These are phyloP conservation scores for Bos indicus DNA, from an alignment of 2,113 vertebrate species.

Conservation along the genomic window DNA sequence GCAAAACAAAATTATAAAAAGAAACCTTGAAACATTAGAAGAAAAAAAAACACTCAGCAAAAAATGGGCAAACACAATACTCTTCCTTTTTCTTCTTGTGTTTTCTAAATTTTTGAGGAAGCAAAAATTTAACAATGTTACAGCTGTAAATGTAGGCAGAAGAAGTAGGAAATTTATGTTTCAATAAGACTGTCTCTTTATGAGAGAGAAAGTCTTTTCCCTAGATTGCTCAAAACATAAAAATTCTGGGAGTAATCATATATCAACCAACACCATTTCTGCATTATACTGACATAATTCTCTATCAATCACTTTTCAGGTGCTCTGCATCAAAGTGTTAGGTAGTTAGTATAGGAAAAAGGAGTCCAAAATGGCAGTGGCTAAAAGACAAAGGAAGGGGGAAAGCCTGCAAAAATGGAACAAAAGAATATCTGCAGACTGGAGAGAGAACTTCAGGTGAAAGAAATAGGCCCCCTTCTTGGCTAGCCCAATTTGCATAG, in stretches of 20 bases:
- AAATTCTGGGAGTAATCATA: neutral
- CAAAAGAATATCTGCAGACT: neutral
- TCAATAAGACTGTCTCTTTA: neutral
- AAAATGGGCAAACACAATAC: neutral
- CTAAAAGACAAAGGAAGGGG: neutral
- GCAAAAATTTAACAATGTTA: neutral
- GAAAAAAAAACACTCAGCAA: neutral
- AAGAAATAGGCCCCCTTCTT: neutral
- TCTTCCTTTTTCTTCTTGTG: neutral
- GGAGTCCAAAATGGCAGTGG: neutral
- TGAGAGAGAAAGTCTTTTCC: neutral
- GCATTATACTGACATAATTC: neutral
- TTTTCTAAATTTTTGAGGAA: conserved; percentile 28
- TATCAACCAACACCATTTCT: neutral
- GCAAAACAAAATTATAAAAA: neutral
- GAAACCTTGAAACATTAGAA: neutral
- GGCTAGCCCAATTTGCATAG: neutral
- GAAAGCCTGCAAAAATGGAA: neutral
- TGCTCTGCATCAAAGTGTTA: neutral
- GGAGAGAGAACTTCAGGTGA: neutral
- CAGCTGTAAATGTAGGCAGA: neutral
- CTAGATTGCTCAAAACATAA: neutral
- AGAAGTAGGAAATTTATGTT: neutral
- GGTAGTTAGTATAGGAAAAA: neutral
- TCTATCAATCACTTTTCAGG: neutral